Evolutionary conservation across 2,797 vertebrate genomes (phyloP).

Genomic region (Sebastes oblongus): DNA sequence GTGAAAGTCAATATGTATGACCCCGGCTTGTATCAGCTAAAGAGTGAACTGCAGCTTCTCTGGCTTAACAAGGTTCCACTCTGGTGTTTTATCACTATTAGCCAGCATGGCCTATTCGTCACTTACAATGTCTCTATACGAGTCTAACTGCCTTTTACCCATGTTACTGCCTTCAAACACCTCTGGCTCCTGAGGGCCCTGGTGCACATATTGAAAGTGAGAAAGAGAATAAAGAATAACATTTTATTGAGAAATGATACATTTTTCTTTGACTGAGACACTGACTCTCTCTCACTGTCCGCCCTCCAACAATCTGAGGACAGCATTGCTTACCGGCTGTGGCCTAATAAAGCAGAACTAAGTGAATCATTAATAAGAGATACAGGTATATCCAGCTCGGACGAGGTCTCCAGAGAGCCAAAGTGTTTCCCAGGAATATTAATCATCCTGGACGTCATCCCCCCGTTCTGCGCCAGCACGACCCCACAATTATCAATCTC

Average conservation of each 20-base stretch:
- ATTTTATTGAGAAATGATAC: constrained; percentile 37
- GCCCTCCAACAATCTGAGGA: not conserved
- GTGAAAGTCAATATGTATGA: constrained; percentile 49
- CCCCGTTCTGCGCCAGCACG: constrained; percentile 5
- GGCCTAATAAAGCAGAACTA: constrained; percentile 76
- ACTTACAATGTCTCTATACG: not conserved
- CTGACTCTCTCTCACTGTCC: not conserved
- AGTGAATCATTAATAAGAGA: constrained; percentile 80
- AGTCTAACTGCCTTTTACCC: not conserved
- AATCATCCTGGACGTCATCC: constrained; percentile 36
- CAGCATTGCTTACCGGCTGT: constrained; percentile 22
- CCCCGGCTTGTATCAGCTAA: constrained; percentile 27
- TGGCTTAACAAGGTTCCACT: constrained; percentile 37
- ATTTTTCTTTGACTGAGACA: constrained; percentile 28
- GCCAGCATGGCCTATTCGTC: constrained; percentile 12
- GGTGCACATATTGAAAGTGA: not conserved
- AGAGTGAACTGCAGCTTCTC: constrained; percentile 31
- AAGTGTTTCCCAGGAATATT: constrained; percentile 48
- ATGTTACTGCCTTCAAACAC: not conserved
- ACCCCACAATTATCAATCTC: constrained; percentile 61
- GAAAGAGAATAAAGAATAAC: too few relatives aligned
- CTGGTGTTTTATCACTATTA: constrained; percentile 52
- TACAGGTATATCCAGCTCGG: constrained; percentile 63
- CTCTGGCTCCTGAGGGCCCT: not conserved
- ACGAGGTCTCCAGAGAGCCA: constrained; percentile 38